phyloP scores from a whole-genome alignment of 2,888 invertebrate genomes.

The Serrognathus titanus region DNA sequence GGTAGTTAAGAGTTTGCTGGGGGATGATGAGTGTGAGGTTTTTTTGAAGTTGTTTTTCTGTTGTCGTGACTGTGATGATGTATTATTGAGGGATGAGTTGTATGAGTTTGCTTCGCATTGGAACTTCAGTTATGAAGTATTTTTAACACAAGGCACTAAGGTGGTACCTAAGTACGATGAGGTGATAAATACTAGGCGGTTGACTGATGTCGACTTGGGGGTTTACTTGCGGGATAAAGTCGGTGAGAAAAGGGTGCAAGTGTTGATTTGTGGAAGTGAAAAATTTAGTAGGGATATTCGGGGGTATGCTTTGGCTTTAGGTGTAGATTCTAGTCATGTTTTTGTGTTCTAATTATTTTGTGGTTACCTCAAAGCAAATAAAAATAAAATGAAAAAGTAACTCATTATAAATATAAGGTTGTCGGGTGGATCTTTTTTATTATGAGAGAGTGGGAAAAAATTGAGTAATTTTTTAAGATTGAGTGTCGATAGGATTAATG shows the following conservation, averaged over 20 bases:
- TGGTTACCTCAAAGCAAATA: too few relatives aligned
- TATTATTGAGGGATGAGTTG: constrained; percentile 62
- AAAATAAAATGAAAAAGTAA: too few relatives aligned
- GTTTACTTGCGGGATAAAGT: constrained; percentile 40
- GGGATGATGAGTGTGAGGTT: constrained; percentile 66
- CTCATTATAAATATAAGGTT: too few relatives aligned
- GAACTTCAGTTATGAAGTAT: constrained; percentile 71
- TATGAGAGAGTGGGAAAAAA: not conserved
- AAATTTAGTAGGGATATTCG: constrained; percentile 55
- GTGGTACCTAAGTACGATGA: constrained; percentile 52
- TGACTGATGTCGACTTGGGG: constrained; percentile 44
- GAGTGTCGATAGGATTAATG: not conserved
- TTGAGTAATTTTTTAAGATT: not conserved
- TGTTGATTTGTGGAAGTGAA: constrained; percentile 62
- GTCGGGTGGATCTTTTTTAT: too few relatives aligned
- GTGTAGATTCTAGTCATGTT: constrained; percentile 7
- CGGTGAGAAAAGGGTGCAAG: constrained; percentile 41
- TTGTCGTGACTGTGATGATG: constrained; percentile 54
- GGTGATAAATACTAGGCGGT: constrained; percentile 46
- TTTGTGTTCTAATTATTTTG: constrained; percentile 15
- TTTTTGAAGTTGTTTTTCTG: constrained; percentile 62
- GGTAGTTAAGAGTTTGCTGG: constrained; percentile 59
- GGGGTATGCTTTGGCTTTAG: constrained; percentile 32
- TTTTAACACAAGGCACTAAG: constrained; percentile 44
- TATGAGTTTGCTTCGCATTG: constrained; percentile 60